Evolutionary conservation across 2,113 vertebrate species (phyloP), one percentile per base, ranked within the genome.

Genomic region (Ondatra zibethicus): DNA sequence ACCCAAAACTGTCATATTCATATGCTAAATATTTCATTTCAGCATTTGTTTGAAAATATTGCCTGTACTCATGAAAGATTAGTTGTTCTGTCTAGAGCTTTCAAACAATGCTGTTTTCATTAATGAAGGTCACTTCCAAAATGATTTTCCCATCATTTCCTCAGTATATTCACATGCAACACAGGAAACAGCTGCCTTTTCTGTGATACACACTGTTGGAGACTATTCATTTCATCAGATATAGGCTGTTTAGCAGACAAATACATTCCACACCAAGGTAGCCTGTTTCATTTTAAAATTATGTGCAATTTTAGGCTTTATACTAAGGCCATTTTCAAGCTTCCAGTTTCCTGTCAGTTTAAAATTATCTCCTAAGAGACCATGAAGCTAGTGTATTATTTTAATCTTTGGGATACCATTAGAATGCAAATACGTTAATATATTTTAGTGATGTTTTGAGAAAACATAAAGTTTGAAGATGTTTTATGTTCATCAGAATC

Each of bases 11-110:
- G 76, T 86, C 39, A 39, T 90, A 63, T 58, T 58, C 19, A 58
- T 58, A 21, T 58, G 17, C 33, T 61, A 76, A 85, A 68, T 68
- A 70, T 89, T 95, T 70, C 25, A 89, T 70, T 50, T 63, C 2
- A 39, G 13, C 14, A 66, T 88, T 93, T 50, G 14, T 58, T 84
- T n/a, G 39, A 88, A 92, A 96, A 85, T 39, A 89, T 52, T 89
- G 55, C 33, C 55, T 42, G 19, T 10, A 36, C 6, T 72, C 61
- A 93, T 72, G 11, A 89, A 93, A 89, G 25, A 77, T 76, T 89
- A 76, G 76, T 77, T 88, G 6, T 36, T 82, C 12, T 76, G 33
- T 55, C n/a, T 82, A 68, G 42, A 16, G 7, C 58, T 84, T 92
- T 12, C 58, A 92, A 89, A 52, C 52, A 81, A 47, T 31, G 31